Conservation (phyloP, 2,888 invertebrate genomes). For the Dicycla oo region DNA sequence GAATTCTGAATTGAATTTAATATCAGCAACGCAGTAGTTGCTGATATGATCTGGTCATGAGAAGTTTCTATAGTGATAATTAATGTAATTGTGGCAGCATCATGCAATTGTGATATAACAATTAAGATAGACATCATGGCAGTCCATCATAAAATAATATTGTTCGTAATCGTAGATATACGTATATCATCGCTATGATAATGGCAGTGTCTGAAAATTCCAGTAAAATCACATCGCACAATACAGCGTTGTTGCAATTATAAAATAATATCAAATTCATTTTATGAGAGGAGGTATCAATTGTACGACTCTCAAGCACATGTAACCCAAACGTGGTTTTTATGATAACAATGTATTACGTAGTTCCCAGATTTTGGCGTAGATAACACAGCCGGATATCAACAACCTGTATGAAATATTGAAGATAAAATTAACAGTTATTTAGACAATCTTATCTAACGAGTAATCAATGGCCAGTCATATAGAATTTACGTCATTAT, state of each 20-base stretch:
- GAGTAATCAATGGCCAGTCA: conserved; percentile 21
- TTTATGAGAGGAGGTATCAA: conserved; percentile 9
- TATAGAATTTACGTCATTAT: conserved; percentile 27
- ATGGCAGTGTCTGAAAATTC: neutral
- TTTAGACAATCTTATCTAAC: conserved; percentile 42
- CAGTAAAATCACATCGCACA: conserved; percentile 13
- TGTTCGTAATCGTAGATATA: conserved; percentile 27
- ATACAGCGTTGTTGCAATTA: conserved; percentile 4
- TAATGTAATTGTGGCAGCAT: conserved; percentile 43
- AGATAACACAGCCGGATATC: conserved; percentile 18
- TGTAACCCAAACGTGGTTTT: conserved; percentile 32
- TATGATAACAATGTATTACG: conserved; percentile 23
- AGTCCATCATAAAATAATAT: conserved; percentile 28
- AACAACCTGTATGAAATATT: conserved; percentile 28
- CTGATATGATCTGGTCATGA: conserved; percentile 54
- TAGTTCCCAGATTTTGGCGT: conserved; percentile 30
- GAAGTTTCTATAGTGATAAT: conserved; percentile 46
- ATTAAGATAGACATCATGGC: conserved; percentile 43
- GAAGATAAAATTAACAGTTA: conserved; percentile 25
- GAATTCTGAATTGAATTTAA: conserved; percentile 25
- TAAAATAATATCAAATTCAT: conserved; percentile 9
- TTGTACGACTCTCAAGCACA: conserved; percentile 7
- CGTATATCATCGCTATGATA: conserved; percentile 31
- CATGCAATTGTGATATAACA: conserved; percentile 57
- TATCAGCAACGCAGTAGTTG: conserved; percentile 13